Percentiles rank a stretch among this genome's conserved stretches.
Evolutionary conservation across 2,113 vertebrate genomes (phyloP).

Genomic region (Brachypodius melanocephalos): DNA sequence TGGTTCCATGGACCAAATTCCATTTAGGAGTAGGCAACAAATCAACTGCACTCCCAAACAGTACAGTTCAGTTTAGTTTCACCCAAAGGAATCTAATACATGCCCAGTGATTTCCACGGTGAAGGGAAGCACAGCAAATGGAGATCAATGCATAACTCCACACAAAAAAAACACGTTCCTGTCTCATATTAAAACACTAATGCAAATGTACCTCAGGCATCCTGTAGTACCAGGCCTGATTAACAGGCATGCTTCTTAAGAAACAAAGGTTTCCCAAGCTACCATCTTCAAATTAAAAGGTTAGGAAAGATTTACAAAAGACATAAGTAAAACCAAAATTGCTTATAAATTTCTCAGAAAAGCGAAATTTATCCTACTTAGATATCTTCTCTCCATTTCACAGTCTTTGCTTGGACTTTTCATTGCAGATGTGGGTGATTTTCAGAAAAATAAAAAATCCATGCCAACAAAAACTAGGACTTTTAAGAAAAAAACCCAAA

Average conservation of each 20-base stretch:
- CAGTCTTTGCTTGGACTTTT: background rate
- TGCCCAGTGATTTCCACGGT: background rate
- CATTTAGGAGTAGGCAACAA: background rate
- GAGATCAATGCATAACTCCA: background rate
- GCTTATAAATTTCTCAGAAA: background rate
- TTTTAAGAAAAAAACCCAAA: background rate
- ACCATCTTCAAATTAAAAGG: background rate
- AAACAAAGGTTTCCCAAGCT: background rate
- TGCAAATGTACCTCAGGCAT: background rate
- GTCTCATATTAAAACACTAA: background rate
- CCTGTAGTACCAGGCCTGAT: background rate
- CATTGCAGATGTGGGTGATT: accelerated
- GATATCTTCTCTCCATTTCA: background rate
- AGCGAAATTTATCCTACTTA: background rate
- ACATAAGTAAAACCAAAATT: background rate
- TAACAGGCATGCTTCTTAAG: background rate
- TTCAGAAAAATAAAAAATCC: background rate
- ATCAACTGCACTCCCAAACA: background rate
- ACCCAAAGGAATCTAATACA: background rate
- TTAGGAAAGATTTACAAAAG: background rate
- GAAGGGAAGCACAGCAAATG: background rate
- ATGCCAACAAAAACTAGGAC: background rate
- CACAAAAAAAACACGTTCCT: background rate
- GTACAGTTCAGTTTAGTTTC: background rate
- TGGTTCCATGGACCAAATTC: background rate